phyloP scores from a whole-genome alignment of 2,888 invertebrate species.

The Drosophila flavopinicola region DNA sequence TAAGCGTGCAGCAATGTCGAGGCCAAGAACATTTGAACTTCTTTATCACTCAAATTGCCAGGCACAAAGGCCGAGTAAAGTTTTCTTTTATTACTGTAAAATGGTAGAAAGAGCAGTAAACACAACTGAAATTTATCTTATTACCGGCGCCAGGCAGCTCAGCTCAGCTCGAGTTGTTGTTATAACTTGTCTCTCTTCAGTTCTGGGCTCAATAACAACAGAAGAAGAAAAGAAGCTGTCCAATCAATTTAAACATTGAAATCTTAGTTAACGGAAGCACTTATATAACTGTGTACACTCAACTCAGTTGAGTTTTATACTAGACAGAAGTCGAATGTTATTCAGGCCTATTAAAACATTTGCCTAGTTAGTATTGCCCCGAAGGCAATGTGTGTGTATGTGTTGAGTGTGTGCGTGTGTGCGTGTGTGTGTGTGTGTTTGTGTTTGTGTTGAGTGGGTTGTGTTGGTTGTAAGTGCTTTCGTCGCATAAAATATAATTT shows the following conservation, averaged over 20 bases:
- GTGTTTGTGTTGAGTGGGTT: neutral
- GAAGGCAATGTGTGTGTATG: slow-evolving; percentile 2
- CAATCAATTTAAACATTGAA: slow-evolving; percentile 13
- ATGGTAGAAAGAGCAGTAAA: slow-evolving; percentile 24
- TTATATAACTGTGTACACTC: neutral
- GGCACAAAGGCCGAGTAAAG: slow-evolving; percentile 34
- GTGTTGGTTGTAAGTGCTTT: slow-evolving; percentile 31
- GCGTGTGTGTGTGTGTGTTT: neutral
- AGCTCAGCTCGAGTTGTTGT: slow-evolving; percentile 24
- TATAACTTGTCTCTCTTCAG: slow-evolving; percentile 17
- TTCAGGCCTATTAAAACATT: neutral
- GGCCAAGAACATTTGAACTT: slow-evolving; percentile 35
- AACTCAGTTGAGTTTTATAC: neutral
- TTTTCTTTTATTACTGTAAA: slow-evolving; percentile 39
- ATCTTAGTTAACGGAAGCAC: slow-evolving; percentile 1
- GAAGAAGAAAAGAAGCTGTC: neutral
- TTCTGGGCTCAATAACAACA: neutral
- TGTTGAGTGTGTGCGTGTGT: neutral
- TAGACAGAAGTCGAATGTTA: slow-evolving; percentile 8
- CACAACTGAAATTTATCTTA: slow-evolving; percentile 69
- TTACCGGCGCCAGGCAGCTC: slow-evolving; percentile 54
- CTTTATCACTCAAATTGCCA: slow-evolving; percentile 46
- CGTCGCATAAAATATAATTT: slow-evolving; percentile 41
- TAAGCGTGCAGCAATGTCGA: slow-evolving; percentile 14
- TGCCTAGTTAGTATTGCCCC: neutral